Conservation (phyloP, 1,140 invertebrate genomes). For the Procambarus virginalis region DNA sequence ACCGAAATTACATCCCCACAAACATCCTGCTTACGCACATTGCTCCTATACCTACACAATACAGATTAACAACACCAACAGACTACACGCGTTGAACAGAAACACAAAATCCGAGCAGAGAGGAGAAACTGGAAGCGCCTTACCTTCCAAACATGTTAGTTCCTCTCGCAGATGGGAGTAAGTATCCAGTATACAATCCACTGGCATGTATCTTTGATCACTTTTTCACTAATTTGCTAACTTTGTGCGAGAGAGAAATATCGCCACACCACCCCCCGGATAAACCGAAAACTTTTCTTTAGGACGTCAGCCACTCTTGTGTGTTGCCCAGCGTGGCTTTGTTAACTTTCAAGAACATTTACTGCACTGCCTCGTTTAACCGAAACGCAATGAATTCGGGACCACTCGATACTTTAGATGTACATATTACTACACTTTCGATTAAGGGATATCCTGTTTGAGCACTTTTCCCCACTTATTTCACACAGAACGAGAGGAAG, state of each 20-base stretch:
- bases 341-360: constrained; percentile 35
- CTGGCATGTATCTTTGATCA: constrained; percentile 40
- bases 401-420: constrained; percentile 38
- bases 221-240: neutral
- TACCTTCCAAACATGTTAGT: constrained; percentile 12
- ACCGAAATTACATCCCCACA: too few species aligned
- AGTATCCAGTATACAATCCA: constrained; percentile 39
- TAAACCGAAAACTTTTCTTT: constrained; percentile 6
- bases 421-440: constrained; percentile 19
- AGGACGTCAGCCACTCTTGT: constrained; percentile 8
- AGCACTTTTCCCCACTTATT: constrained; percentile 38
- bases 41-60: too few species aligned
- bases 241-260: constrained; percentile 16
- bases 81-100: too few species aligned
- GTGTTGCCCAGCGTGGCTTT: constrained; percentile 21
- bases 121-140: neutral
- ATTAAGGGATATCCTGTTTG: constrained; percentile 15
- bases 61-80: too few species aligned
- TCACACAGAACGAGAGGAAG: constrained; percentile 33
- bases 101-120: too few species aligned
- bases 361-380: constrained; percentile 28
- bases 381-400: neutral
- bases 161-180: neutral
- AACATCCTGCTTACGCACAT: too few species aligned
- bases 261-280: neutral